Evolutionary conservation across 2,888 invertebrate species (phyloP).

Genomic region (Archaeoteleia sp.): DNA sequence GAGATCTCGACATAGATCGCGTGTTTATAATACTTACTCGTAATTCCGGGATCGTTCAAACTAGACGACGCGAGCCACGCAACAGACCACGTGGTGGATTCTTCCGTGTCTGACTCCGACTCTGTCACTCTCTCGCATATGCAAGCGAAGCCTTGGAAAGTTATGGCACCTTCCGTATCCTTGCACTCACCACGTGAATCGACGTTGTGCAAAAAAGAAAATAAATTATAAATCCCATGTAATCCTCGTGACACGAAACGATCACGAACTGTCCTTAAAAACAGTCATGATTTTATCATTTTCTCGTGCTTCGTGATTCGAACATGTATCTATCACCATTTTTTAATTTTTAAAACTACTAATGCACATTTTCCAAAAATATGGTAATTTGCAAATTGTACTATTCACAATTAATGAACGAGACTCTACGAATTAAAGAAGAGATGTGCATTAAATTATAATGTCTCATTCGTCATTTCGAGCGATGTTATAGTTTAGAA

Average conservation of each 20-base stretch:
- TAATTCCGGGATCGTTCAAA: constrained; percentile 11
- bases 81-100: constrained; percentile 22
- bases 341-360: too few species aligned
- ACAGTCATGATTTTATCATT: too few species aligned
- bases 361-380: too few species aligned
- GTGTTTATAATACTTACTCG: constrained; percentile 17
- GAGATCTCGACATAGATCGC: constrained; percentile 1
- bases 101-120: constrained; percentile 19
- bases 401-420: too few species aligned
- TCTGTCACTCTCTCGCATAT: constrained; percentile 9
- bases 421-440: too few species aligned
- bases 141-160: constrained; percentile 21
- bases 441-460: too few species aligned
- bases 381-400: too few species aligned
- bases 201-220: constrained; percentile 21
- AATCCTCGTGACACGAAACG: background rate
- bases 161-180: constrained; percentile 24
- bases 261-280: constrained; percentile 4
- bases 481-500: too few species aligned
- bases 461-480: too few species aligned
- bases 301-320: too few species aligned
- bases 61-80: constrained; percentile 14
- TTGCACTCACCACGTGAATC: constrained; percentile 23
- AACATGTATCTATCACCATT: too few species aligned
- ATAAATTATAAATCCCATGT: too few species aligned